These are phyloP conservation scores for Bombus impatiens DNA, from an alignment of 1,140 invertebrate genomes.

Conservation along the genomic window DNA sequence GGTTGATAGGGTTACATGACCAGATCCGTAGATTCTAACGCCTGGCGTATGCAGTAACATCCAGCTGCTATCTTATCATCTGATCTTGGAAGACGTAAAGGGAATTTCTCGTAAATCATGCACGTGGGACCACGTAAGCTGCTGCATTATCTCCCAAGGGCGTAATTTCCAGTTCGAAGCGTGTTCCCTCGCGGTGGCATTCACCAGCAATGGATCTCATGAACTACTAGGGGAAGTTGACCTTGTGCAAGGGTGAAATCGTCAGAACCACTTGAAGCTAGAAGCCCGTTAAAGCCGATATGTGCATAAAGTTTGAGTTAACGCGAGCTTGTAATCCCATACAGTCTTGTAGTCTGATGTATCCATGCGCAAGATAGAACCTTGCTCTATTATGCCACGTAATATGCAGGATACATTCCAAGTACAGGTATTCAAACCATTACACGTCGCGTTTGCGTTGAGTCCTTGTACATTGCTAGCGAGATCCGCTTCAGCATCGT, in stretches of 20 bases:
- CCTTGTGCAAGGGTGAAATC: constrained; percentile 39
- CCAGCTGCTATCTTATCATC: constrained; percentile 41
- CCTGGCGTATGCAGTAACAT: not conserved
- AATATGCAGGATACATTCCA: constrained; percentile 40
- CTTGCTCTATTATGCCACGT: constrained; percentile 24
- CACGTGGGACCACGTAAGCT: constrained; percentile 50
- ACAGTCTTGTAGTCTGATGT: not conserved
- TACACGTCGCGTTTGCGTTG: constrained; percentile 30
- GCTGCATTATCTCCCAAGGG: constrained; percentile 45
- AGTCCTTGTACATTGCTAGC: constrained; percentile 3
- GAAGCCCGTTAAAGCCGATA: constrained; percentile 57
- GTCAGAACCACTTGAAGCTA: constrained; percentile 37
- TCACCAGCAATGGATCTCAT: constrained; percentile 30
- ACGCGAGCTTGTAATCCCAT: constrained; percentile 32
- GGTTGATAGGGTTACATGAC: not conserved
- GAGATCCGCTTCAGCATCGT: not conserved
- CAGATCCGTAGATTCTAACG: not conserved
- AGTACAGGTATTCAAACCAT: constrained; percentile 40
- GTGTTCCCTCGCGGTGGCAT: constrained; percentile 24
- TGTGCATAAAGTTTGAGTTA: constrained; percentile 52
- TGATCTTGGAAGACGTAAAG: constrained; percentile 32
- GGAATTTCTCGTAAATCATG: constrained; percentile 54
- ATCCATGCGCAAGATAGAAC: constrained; percentile 7
- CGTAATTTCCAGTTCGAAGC: constrained; percentile 61
- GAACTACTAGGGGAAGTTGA: constrained; percentile 11